Conservation (phyloP, 2,797 vertebrate species). For the Trachops cirrhosus region DNA sequence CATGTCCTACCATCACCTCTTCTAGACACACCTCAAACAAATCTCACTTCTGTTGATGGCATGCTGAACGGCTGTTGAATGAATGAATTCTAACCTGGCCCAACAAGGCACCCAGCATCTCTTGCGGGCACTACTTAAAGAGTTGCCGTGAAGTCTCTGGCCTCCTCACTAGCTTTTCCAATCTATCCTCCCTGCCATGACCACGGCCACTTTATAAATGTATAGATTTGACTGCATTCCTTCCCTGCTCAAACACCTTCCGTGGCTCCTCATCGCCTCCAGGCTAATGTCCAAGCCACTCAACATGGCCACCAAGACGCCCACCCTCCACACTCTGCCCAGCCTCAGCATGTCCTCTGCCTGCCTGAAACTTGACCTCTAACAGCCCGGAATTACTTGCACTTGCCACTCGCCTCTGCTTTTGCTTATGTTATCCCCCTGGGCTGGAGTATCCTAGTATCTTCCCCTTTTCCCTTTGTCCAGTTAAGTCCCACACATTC, state of each 20-base stretch:
- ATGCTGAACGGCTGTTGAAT: neutral
- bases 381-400: fast-evolving
- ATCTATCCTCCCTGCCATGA: neutral
- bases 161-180: neutral
- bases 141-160: neutral
- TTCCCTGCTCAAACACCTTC: neutral
- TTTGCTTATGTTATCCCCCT: neutral
- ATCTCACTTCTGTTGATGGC: neutral
- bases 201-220: neutral
- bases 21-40: neutral
- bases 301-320: fast-evolving
- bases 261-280: neutral
- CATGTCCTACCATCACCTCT: neutral
- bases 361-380: neutral
- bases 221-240: neutral
- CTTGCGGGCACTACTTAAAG: neutral
- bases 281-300: neutral
- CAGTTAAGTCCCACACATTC: neutral
- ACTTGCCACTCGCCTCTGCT: neutral
- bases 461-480: neutral
- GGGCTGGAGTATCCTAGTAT: neutral
- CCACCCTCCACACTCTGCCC: neutral
- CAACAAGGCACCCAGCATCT: neutral
- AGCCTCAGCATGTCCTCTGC: fast-evolving
- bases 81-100: neutral